Conservation (phyloP, 2,113 vertebrate species). For the Sardina pilchardus region DNA sequence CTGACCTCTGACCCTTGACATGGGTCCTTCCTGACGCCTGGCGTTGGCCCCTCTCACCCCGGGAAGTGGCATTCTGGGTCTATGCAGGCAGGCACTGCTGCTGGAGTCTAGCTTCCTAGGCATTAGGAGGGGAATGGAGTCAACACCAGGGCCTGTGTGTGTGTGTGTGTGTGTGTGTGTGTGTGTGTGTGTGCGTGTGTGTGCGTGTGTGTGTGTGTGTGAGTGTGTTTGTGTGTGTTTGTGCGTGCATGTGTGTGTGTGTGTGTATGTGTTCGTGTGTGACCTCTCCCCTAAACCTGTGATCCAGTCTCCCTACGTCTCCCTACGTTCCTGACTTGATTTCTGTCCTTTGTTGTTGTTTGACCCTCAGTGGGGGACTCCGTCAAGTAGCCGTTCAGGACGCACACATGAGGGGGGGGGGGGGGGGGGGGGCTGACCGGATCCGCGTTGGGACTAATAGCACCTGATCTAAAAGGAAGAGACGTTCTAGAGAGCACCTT, state of each 20-base stretch:
- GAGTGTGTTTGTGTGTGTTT: not conserved
- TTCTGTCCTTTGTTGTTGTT: not conserved
- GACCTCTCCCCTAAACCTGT: not conserved
- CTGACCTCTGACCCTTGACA: too few relatives aligned
- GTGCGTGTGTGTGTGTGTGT: not conserved
- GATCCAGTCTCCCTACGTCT: not conserved
- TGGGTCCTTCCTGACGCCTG: too few relatives aligned
- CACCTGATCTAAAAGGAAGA: not conserved
- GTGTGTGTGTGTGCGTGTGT: slow-evolving; percentile 11
- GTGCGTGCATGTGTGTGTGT: not conserved
- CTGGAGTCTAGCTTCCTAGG: not conserved
- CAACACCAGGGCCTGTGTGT: not conserved
- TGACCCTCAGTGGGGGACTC: not conserved
- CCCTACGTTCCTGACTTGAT: too few relatives aligned
- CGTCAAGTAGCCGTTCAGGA: not conserved
- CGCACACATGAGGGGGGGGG: not conserved
- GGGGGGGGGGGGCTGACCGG: too few relatives aligned
- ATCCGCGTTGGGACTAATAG: not conserved
- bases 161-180: not conserved
- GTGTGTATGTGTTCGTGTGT: not conserved
- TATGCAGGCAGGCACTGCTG: not conserved
- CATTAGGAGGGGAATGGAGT: not conserved
- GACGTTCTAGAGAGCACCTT: not conserved
- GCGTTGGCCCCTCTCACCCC: not conserved
- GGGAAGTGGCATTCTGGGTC: not conserved